Evolutionary conservation across 2,888 invertebrate species (phyloP).

Genomic region (Brachypterus glaber): DNA sequence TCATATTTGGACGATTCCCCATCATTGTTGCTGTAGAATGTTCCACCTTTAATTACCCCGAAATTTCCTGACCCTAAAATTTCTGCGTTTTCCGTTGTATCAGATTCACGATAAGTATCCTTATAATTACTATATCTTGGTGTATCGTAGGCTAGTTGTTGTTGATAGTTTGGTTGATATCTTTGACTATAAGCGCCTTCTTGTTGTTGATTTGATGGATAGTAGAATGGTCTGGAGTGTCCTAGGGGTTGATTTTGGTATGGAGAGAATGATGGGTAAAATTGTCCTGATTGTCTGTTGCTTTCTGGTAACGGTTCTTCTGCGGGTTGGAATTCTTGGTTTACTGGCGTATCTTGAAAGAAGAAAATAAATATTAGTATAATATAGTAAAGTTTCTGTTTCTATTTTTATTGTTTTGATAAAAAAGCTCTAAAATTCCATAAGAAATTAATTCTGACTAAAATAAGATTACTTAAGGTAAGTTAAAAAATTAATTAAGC

Average conservation of each 20-base stretch:
- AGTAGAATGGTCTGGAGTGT: constrained; percentile 52
- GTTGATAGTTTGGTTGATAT: constrained; percentile 38
- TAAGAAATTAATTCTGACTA: too few species aligned
- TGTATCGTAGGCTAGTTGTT: constrained; percentile 30
- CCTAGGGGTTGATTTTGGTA: constrained; percentile 50
- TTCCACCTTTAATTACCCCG: constrained; percentile 77
- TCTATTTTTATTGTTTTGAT: too few species aligned
- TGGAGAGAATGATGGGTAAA: constrained; percentile 48
- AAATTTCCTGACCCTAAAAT: constrained; percentile 78
- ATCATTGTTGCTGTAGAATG: constrained; percentile 70
- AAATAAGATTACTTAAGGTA: too few species aligned
- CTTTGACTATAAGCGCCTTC: constrained; percentile 55
- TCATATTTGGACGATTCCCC: constrained; percentile 46
- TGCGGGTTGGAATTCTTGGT: too few species aligned
- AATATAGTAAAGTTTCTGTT: too few species aligned
- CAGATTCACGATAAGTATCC: constrained; percentile 17
- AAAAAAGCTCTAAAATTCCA: too few species aligned
- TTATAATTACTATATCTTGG: constrained; percentile 38
- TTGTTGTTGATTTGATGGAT: constrained; percentile 40
- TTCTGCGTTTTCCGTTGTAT: constrained; percentile 38
- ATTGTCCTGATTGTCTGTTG: too few species aligned
- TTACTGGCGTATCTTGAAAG: too few species aligned
- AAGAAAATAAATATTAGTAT: too few species aligned
- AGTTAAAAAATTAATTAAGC: too few species aligned
- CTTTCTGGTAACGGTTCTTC: too few species aligned